phyloP scores from a whole-genome alignment of 2,888 invertebrate species.

The Andrena praecox region DNA sequence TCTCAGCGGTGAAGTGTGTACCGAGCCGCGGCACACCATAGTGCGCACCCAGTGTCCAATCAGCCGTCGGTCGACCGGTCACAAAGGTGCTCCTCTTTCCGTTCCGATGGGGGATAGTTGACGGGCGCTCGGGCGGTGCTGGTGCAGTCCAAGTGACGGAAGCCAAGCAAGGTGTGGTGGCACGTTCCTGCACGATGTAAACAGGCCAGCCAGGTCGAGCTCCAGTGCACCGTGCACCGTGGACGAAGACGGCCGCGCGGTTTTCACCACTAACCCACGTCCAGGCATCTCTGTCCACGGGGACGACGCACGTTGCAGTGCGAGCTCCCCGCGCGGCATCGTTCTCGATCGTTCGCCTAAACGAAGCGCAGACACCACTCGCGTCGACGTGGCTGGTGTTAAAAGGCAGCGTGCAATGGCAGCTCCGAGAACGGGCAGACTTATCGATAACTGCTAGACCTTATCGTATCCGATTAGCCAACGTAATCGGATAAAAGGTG shows the following conservation, averaged over 20 bases:
- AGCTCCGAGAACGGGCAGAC: not conserved
- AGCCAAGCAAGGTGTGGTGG: constrained; percentile 74
- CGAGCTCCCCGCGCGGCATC: not conserved
- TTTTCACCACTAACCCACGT: constrained; percentile 34
- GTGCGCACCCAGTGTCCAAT: constrained; percentile 65
- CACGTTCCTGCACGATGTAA: constrained; percentile 71
- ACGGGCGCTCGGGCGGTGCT: constrained; percentile 46
- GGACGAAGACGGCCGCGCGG: constrained; percentile 64
- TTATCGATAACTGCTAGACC: not conserved
- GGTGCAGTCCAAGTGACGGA: constrained; percentile 69
- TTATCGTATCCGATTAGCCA: not conserved
- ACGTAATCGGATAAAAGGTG: constrained; percentile 13
- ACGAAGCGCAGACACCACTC: not conserved
- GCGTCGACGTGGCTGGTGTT: not conserved
- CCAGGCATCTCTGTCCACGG: not conserved
- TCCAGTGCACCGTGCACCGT: constrained; percentile 71
- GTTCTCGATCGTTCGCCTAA: not conserved
- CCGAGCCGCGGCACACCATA: constrained; percentile 8
- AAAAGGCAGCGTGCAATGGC: not conserved
- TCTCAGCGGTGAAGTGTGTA: not conserved
- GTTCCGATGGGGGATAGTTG: constrained; percentile 61
- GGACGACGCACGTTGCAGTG: not conserved
- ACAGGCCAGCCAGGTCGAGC: constrained; percentile 66
- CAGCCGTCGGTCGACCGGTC: constrained; percentile 71
- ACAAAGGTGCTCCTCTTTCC: constrained; percentile 67